phyloP scores from a whole-genome alignment of 2,888 invertebrate genomes.

The Andrena chrysosceles region DNA sequence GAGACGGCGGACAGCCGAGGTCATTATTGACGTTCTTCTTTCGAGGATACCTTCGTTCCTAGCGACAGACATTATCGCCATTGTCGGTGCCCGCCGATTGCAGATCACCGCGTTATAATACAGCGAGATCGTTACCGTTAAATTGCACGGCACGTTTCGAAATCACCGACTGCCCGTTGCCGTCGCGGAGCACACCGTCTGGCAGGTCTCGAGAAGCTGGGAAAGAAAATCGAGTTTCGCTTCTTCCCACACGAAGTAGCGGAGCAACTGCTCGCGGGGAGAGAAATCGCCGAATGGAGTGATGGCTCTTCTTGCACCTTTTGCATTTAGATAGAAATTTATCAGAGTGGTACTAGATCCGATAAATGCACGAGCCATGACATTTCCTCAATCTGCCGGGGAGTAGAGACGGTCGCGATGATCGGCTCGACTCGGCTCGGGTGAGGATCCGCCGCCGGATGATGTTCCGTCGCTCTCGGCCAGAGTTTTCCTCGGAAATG shows the following conservation, averaged over 20 bases:
- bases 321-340: conserved; percentile 13
- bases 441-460: conserved; percentile 50
- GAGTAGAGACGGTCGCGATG: conserved; percentile 25
- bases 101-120: conserved; percentile 51
- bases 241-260: no score
- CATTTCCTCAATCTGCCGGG: conserved; percentile 54
- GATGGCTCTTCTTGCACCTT: not conserved
- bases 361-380: conserved; percentile 34
- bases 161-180: conserved; percentile 11
- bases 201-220: not conserved
- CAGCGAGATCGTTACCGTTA: conserved; percentile 61
- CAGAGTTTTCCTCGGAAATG: conserved; percentile 74
- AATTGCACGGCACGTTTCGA: conserved; percentile 41
- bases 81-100: conserved; percentile 51
- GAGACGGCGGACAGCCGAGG: conserved; percentile 74
- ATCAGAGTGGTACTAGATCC: conserved; percentile 25
- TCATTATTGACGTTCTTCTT: conserved; percentile 69
- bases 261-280: not conserved
- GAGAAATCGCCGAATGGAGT: not conserved
- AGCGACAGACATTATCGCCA: conserved; percentile 71
- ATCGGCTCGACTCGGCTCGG: conserved; percentile 24
- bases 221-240: not conserved
- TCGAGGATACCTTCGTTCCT: conserved; percentile 64
- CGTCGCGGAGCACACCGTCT: not conserved
- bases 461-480: conserved; percentile 55